Evolutionary conservation across 2,797 vertebrate genomes (phyloP), one percentile per base, ranked within the genome.

Genomic region (Pagetopsis macropterus): DNA sequence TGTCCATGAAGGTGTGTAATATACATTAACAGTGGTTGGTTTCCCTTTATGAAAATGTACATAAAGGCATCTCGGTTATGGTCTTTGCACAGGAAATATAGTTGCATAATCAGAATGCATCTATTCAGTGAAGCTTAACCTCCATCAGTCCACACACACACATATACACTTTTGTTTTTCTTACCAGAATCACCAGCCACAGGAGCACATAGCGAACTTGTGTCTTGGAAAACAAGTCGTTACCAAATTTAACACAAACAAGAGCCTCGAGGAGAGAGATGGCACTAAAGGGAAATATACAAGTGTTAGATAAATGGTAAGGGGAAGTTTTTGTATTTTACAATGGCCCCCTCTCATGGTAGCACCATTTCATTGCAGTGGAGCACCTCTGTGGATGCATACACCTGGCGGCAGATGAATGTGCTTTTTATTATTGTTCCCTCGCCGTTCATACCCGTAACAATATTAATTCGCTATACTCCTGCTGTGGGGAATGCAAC

Each of bases 171-270:
- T 33, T 19, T 8, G 7, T 93, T 92, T 95, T 56, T 93, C 96
- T 97, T 94, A 99, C 98, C 95, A 99, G 92, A 72, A 97, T 98
- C 54, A 99, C 92, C 79, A 99, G 94, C 97, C 98, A 99, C 69
- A 98, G 90, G 31, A 98, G 83, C 50, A 99, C 97, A 64, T 95
- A 96, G 10, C 95, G 87, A 87, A 96, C 93, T 69, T 98, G 96
- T 56, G 98, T 98, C 91, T 98, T 98, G 75, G 96, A 98, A 93
- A 99, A 99, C 68, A 99, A 95, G 66, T 98, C 97, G 44, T 97
- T 96, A 72, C 97, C 96, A 85, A 98, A 99, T 89, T 99, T 99
- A 78, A 98, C 95, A 93, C 97, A 99, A 43, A 93, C 95, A 54
- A 98, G 94, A 33, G 97, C 98, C 93, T 99, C 98, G 21, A 99